Percentiles rank a stretch among this genome's conserved stretches.
Evolutionary conservation across 2,888 invertebrate genomes (phyloP).

Genomic region (Acanthosepion esculentum): DNA sequence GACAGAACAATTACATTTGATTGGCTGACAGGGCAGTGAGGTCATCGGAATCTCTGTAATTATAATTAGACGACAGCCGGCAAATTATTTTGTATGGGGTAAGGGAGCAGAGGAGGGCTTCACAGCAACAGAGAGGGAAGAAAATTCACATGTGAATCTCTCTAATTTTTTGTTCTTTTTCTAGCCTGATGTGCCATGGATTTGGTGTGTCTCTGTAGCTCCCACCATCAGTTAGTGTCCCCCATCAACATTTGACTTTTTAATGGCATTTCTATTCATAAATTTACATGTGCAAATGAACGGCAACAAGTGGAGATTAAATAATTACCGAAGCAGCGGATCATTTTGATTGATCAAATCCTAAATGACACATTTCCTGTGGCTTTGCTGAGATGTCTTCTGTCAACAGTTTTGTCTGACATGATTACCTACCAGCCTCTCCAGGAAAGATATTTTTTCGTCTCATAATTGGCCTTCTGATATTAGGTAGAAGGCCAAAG

Average conservation of each 20-base stretch:
- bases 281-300: slow-evolving; percentile 47
- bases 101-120: neutral
- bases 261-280: slow-evolving; percentile 45
- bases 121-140: neutral
- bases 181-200: slow-evolving; percentile 19
- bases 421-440: slow-evolving; percentile 36
- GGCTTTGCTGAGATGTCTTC: slow-evolving; percentile 37
- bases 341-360: slow-evolving; percentile 44
- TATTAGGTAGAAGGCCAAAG: slow-evolving; percentile 44
- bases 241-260: slow-evolving; percentile 42
- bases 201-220: neutral
- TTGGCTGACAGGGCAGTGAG: slow-evolving; percentile 33
- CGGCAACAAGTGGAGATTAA: slow-evolving; percentile 41
- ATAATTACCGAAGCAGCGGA: slow-evolving; percentile 36
- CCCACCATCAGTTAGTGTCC: neutral
- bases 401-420: slow-evolving; percentile 33
- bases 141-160: slow-evolving; percentile 45
- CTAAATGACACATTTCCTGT: slow-evolving; percentile 46
- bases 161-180: neutral
- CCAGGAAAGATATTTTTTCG: slow-evolving; percentile 43
- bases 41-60: slow-evolving; percentile 33
- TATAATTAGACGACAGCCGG: slow-evolving; percentile 33
- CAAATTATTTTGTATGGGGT: slow-evolving; percentile 33
- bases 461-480: neutral
- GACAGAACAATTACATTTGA: slow-evolving; percentile 33